A percentile compares a stretch with the other conserved stretches of the same genome.
These are phyloP conservation scores for Intellagama lesueurii DNA, from an alignment of 2,797 vertebrate species.

Conservation along the genomic window DNA sequence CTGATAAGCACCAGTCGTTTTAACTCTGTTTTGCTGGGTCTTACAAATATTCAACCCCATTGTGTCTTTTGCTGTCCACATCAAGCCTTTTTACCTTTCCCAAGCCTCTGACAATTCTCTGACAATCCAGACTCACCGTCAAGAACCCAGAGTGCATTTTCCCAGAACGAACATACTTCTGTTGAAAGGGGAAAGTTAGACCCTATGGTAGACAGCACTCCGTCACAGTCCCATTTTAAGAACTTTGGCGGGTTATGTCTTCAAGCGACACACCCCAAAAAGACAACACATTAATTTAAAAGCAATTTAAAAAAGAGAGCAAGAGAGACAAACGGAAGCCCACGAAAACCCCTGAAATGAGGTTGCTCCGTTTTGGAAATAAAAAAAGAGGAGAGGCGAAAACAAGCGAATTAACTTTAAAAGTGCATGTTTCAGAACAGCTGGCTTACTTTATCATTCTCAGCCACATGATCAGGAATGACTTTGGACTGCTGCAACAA, in stretches of 20 bases:
- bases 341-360: background rate
- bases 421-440: background rate
- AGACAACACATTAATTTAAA: background rate
- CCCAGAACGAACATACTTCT: too few species aligned
- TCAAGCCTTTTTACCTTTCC: too few species aligned
- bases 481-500: constrained; percentile 83
- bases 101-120: too few species aligned
- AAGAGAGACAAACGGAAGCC: background rate
- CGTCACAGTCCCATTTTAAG: background rate
- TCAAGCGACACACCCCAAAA: background rate
- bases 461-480: constrained; percentile 65
- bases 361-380: background rate
- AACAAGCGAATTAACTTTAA: background rate
- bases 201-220: too few species aligned
- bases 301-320: background rate
- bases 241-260: background rate
- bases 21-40: too few species aligned
- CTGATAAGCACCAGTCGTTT: too few species aligned
- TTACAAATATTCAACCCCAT: too few species aligned
- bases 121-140: too few species aligned
- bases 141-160: too few species aligned
- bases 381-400: background rate
- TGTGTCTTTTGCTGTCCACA: too few species aligned
- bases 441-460: constrained; percentile 84
- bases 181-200: too few species aligned